phyloP scores from a whole-genome alignment of 1,140 invertebrate genomes.

The Diabrotica virgifera region DNA sequence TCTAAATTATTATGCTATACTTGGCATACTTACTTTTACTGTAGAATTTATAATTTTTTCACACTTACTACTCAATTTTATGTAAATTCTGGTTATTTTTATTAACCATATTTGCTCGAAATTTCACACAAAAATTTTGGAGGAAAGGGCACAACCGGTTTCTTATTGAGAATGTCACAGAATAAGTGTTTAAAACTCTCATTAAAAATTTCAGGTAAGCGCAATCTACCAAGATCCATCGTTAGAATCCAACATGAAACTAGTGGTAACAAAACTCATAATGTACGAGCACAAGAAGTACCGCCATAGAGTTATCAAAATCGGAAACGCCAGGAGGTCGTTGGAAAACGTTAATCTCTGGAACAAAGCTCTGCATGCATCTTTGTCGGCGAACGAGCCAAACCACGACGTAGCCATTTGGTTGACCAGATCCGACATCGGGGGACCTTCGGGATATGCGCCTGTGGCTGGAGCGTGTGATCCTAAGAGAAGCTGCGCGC shows the following conservation, averaged over 20 bases:
- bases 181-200: no score
- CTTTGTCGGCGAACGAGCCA: constrained; percentile 48
- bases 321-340: constrained; percentile 66
- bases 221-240: constrained; percentile 70
- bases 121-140: no score
- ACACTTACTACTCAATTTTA: no score
- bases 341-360: constrained; percentile 74
- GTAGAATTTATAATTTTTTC: no score
- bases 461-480: constrained; percentile 75
- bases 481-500: constrained; percentile 66
- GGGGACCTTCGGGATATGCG: constrained; percentile 77
- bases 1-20: no score
- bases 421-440: constrained; percentile 68
- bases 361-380: constrained; percentile 62
- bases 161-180: no score
- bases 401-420: constrained; percentile 71
- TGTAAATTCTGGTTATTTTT: no score
- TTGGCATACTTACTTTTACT: no score
- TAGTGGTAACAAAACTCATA: constrained; percentile 63
- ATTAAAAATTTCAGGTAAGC: constrained; percentile 55
- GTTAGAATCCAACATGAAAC: constrained; percentile 62
- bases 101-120: no score
- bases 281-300: constrained; percentile 58
- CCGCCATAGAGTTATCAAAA: constrained; percentile 56
- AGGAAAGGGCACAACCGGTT: no score